phyloP scores from a whole-genome alignment of 2,113 vertebrate species.

The Chaetodon auriga region DNA sequence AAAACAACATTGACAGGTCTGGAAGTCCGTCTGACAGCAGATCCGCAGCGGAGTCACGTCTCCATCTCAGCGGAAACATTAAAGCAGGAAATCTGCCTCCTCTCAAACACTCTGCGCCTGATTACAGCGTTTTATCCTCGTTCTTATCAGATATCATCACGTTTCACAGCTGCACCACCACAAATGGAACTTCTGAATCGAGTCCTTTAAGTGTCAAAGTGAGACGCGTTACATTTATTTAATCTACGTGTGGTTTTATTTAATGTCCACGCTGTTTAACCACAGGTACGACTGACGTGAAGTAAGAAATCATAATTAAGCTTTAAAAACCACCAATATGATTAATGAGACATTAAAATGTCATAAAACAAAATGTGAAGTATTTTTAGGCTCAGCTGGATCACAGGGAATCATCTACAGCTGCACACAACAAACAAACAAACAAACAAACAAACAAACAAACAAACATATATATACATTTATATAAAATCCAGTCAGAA shows the following conservation, averaged over 20 bases:
- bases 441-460: too few relatives aligned
- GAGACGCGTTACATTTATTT: too few relatives aligned
- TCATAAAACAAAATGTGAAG: too few relatives aligned
- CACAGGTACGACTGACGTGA: neutral
- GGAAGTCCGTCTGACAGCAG: conserved; percentile 56
- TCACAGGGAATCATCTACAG: too few relatives aligned
- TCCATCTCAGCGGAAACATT: conserved; percentile 37
- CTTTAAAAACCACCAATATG: neutral
- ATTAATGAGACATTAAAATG: too few relatives aligned
- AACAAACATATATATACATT: too few relatives aligned
- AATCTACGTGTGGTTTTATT: too few relatives aligned
- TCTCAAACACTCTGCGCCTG: conserved; percentile 18
- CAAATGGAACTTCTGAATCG: neutral
- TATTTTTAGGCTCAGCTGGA: too few relatives aligned
- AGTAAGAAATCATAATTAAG: neutral
- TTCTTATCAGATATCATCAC: conserved; percentile 30
- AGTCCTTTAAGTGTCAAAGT: neutral
- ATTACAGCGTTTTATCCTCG: conserved; percentile 39
- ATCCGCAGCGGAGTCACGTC: conserved; percentile 38
- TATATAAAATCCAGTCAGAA: too few relatives aligned
- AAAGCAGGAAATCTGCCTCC: conserved; percentile 33
- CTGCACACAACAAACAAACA: too few relatives aligned
- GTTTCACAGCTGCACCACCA: conserved; percentile 15
- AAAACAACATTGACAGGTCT: conserved; percentile 62
- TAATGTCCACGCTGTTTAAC: too few relatives aligned